phyloP scores from a whole-genome alignment of 2,888 invertebrate genomes.

The Ramazzottius varieornatus region DNA sequence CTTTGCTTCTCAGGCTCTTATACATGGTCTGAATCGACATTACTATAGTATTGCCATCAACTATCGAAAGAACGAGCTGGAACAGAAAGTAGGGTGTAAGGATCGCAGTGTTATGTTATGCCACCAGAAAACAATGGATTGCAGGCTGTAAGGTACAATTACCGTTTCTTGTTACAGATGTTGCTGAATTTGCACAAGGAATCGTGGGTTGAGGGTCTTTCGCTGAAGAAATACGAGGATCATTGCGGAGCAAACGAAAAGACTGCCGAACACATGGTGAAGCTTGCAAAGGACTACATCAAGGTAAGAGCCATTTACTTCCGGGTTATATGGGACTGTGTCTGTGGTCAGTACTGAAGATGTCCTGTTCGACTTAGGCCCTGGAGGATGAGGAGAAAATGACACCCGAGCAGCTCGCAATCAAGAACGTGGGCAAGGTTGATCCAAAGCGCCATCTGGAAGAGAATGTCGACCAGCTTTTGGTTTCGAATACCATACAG shows the following conservation, averaged over 20 bases:
- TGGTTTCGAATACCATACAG: constrained; percentile 92
- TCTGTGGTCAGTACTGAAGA: no score
- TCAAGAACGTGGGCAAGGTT: constrained; percentile 89
- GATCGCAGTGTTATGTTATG: background rate
- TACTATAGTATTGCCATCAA: constrained; percentile 99
- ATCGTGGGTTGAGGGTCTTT: constrained; percentile 89
- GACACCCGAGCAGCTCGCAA: constrained; percentile 94
- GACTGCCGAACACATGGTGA: constrained; percentile 82
- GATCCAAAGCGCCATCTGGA: constrained; percentile 97
- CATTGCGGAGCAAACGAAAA: constrained; percentile 77
- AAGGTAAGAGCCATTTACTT: no score
- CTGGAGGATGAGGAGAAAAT: constrained; percentile 96
- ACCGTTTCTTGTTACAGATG: constrained; percentile 33
- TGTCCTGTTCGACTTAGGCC: constrained; percentile 33
- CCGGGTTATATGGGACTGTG: no score
- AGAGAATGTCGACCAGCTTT: constrained; percentile 82
- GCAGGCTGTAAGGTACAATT: constrained; percentile 4
- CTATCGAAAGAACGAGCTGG: constrained; percentile 90
- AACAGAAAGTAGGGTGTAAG: constrained; percentile 42
- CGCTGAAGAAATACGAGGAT: constrained; percentile 62
- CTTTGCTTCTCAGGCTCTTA: constrained; percentile 46
- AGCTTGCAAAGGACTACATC: constrained; percentile 85
- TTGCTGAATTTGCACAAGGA: constrained; percentile 89
- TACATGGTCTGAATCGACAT: constrained; percentile 91
- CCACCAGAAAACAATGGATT: background rate